Evolutionary conservation across 2,113 vertebrate species (phyloP), one percentile per base, ranked within the genome.

Genomic region (Ammospiza caudacuta): DNA sequence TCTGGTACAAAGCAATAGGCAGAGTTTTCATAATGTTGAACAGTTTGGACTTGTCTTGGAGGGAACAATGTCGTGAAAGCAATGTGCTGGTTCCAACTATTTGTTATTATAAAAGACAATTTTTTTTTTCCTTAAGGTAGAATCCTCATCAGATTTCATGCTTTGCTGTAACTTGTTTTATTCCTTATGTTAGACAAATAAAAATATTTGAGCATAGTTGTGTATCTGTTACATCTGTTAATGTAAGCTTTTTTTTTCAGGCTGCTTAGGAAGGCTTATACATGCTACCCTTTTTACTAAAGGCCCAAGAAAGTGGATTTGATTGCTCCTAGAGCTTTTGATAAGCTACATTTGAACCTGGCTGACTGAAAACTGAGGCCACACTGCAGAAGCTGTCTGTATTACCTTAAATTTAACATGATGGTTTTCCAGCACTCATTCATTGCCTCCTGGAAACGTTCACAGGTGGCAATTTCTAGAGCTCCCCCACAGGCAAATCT

Each of bases 21-120:
- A 91, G 96, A 92, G 96, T 98, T 98, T 98, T 98, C 97, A 97
- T 98, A 97, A 98, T 58, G 97, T 96, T 96, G 98, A 99, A 97
- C 88, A 89, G 98, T 99, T 98, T 97, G 92, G 98, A 98, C 99
- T 99, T 99, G 99, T 98, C 98, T 98, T 33, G 91, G 94, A 97
- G 97, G 97, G 98, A 98, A 98, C 98, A 97, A 90, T 98, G 98
- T 98, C 98, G 75, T 96, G 95, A 88, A 64, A 96, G 98, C 96
- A 98, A 97, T 95, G 94, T 85, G 66, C 95, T 84, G 80, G 83
- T 97, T 98, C 97, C 96, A 96, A 97, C 95, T 98, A 97, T 98
- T 98, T 98, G 98, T 98, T 98, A 96, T 98, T 98, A 98, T 97
- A 98, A 98, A 98, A 98, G 95, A 72, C 85, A 91, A 74, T 95